Conservation (phyloP, 1,140 invertebrate species). For the Trigoniulus corallinus region DNA sequence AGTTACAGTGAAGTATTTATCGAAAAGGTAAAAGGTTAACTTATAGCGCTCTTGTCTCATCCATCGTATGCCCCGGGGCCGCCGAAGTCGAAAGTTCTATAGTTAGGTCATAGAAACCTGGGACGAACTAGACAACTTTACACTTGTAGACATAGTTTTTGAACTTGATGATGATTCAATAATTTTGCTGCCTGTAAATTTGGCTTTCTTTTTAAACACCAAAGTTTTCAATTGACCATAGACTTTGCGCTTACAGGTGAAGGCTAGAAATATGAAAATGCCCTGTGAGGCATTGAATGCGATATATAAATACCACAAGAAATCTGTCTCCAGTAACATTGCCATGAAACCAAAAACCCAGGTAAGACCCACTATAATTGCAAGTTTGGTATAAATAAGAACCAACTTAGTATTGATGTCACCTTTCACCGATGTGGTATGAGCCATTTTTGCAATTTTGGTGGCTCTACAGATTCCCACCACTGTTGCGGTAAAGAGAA, state of each 20-base stretch:
- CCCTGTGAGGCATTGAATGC: slow-evolving; percentile 38
- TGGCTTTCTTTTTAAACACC: no score
- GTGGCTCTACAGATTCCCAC: slow-evolving; percentile 33
- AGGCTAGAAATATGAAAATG: slow-evolving; percentile 38
- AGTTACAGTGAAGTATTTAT: no score
- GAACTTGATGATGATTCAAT: no score
- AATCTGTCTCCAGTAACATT: slow-evolving; percentile 24
- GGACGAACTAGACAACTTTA: no score
- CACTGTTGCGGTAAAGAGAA: slow-evolving; percentile 33
- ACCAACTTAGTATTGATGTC: slow-evolving; percentile 29
- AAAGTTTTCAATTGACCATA: not conserved
- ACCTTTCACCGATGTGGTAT: slow-evolving; percentile 16
- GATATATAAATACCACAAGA: slow-evolving; percentile 34
- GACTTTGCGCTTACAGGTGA: slow-evolving; percentile 31
- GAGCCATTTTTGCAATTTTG: slow-evolving; percentile 21
- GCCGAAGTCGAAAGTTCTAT: no score
- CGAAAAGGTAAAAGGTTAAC: no score
- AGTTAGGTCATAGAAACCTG: no score
- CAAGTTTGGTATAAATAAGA: slow-evolving; percentile 35
- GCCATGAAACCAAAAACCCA: slow-evolving; percentile 36
- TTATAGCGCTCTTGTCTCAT: no score
- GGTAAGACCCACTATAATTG: slow-evolving; percentile 35
- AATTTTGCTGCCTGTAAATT: no score
- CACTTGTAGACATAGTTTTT: no score
- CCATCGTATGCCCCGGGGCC: no score